Evolutionary conservation across 2,797 vertebrate genomes (phyloP), one percentile per base, ranked within the genome.

Genomic region (Lateolabrax maculatus): DNA sequence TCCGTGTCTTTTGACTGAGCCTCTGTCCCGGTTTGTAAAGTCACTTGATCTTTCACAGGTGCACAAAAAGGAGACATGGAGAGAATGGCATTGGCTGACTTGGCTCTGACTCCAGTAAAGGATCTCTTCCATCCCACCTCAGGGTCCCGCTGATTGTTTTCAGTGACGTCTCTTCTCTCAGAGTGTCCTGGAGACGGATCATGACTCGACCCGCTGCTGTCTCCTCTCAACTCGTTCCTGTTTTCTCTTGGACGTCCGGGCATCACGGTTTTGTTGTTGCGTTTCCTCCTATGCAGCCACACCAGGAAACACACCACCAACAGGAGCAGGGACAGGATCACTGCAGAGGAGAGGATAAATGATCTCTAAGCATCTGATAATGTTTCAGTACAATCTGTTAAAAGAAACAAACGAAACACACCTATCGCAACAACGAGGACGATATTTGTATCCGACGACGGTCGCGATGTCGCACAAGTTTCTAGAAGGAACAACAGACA

Each of bases 71-170:
- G 31, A 18, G 75, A 77, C 11, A 62, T 86, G 25, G 85, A 79
- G 39, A 96, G 87, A 18, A 93, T 34, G 3, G 95, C 94, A 0
- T 90, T 84, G 0, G 95, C 95, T 0, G 96, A 96, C 81, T 92
- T 95, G 1, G 94, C 87, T 65, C 95, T 79, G 57, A 85, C 80
- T 43, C 52, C 89, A 16, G 25, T 31, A 0, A 13, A 23, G 2
- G 10, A 9, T 34, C 10, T 36, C 9, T 29, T 58, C 39, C 2
- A 2, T n/a, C 46, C 51, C 18, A 4, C 18, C 76, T 86, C 87
- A 2, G 71, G 15, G 61, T 46, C 31, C 12, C 52, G 5, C 0
- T 2, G 34, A 39, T 13, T 29, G 3, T 3, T 15, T 9, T 65
- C 53, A 46, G 12, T 25, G 2, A 4, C 11, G 6, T 64, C 53